Base-by-base conservation (phyloP, 2,113 vertebrate genomes). In the Coturnix japonica region DNA sequence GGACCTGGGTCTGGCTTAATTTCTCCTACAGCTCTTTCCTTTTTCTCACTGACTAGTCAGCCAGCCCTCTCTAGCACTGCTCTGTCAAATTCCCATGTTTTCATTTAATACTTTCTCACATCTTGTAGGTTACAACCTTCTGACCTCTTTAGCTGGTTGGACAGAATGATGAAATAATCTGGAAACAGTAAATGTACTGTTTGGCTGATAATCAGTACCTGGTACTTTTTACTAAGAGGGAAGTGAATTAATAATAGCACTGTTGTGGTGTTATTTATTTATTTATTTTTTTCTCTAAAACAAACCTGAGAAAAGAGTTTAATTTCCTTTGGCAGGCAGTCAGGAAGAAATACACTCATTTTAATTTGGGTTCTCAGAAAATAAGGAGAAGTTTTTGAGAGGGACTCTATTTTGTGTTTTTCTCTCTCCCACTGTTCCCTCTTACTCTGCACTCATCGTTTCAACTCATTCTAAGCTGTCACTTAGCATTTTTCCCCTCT, bases 401-500 rank as follows among this genome's bases (percentile, higher is more conserved):
- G 28, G 21, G 77, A 65, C 61, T 4, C 6, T 46, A 41, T 71
- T 89, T 91, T 78, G 65, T 22, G 5, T 51, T 93, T 95, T 84
- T 60, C 74, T 76, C 18, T 85, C 31, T 85, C 76, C 73, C 28
- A 21, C 37, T 53, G 46, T 59, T 80, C 79, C 85, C 37, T 60
- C 25, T 77, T 89, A 72, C 65, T 66, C n/a, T 11, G 81, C 49
- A 66, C 18, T 87, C 59, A 82, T 67, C 56, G 30, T 85, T 93
- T 94, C 87, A 85, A n/a, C 57, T 81, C 71, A 87, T 95, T 77
- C 88, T 93, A 90, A 91, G 74, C 82, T 96, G 89, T 94, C 93
- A 94, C 30, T 94, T 89, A 78, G 77, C 31, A 91, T 89, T 95
- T 95, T 95, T 95, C 74, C 66, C 35, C 88, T 91, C 85, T 93